Evolutionary conservation across 2,113 vertebrate species (phyloP).

Genomic region (Cygnus buccinator): DNA sequence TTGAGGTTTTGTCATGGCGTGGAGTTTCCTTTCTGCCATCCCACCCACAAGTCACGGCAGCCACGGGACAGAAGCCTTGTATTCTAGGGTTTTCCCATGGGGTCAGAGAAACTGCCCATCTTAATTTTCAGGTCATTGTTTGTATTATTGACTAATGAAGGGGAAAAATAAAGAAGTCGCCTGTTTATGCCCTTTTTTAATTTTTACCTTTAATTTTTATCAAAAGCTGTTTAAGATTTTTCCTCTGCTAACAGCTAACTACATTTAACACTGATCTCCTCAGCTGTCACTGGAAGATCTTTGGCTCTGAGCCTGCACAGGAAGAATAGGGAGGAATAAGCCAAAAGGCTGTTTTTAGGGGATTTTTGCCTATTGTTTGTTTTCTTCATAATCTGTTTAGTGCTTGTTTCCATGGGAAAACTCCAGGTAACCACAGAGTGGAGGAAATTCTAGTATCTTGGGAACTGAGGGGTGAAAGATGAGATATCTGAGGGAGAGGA

Average conservation of each 20-base stretch:
- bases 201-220: not conserved
- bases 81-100: not conserved
- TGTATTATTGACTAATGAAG: not conserved
- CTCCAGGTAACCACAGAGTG: constrained; percentile 16
- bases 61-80: not conserved
- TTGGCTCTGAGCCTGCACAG: constrained; percentile 30
- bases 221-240: not conserved
- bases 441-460: constrained; percentile 19
- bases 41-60: not conserved
- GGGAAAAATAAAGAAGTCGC: not conserved
- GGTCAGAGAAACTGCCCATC: not conserved
- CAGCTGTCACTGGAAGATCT: not conserved
- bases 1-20: not conserved
- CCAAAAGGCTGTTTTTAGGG: constrained; percentile 4
- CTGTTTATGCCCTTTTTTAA: not conserved
- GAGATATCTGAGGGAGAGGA: constrained; percentile 9
- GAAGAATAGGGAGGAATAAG: constrained; percentile 47
- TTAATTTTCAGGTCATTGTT: not conserved
- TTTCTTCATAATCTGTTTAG: not conserved
- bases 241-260: not conserved
- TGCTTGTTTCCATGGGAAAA: constrained; percentile 30
- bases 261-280: not conserved
- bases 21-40: not conserved
- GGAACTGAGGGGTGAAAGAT: constrained; percentile 18
- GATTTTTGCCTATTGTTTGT: constrained; percentile 34